phyloP scores from a whole-genome alignment of 2,797 vertebrate genomes.

The Schizopygopsis malacanthus region DNA sequence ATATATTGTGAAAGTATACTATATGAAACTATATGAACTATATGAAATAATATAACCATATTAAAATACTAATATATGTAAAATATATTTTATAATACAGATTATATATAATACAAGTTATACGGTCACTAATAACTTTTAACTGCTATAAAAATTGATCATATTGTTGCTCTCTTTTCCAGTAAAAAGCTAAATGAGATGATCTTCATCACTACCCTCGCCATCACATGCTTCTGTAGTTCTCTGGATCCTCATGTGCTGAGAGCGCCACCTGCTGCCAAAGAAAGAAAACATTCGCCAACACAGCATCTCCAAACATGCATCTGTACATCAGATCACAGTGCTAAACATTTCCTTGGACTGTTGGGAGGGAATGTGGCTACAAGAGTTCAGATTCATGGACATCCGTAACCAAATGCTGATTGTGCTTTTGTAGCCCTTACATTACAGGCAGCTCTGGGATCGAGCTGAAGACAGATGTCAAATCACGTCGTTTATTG shows the following conservation, averaged over 20 bases:
- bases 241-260: constrained; percentile 2
- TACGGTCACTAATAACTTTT: background rate
- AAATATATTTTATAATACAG: no score
- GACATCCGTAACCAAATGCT: background rate
- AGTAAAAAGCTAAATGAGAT: constrained; percentile 24
- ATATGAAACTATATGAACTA: background rate
- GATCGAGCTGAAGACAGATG: constrained; percentile 1
- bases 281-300: constrained; percentile 15
- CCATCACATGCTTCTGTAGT: constrained; percentile 20
- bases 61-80: background rate
- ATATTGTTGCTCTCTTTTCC: constrained; percentile 2
- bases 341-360: constrained; percentile 8
- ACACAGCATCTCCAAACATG: background rate
- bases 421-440: constrained; percentile 18
- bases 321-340: background rate
- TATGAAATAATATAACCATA: background rate
- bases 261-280: constrained; percentile 43
- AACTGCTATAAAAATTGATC: background rate
- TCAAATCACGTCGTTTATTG: background rate
- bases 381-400: background rate
- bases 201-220: constrained; percentile 13
- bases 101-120: no score
- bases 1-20: background rate
- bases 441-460: constrained; percentile 28
- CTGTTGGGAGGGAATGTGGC: background rate